Base-by-base conservation (phyloP, 2,113 vertebrate species). In the Equus przewalskii region DNA sequence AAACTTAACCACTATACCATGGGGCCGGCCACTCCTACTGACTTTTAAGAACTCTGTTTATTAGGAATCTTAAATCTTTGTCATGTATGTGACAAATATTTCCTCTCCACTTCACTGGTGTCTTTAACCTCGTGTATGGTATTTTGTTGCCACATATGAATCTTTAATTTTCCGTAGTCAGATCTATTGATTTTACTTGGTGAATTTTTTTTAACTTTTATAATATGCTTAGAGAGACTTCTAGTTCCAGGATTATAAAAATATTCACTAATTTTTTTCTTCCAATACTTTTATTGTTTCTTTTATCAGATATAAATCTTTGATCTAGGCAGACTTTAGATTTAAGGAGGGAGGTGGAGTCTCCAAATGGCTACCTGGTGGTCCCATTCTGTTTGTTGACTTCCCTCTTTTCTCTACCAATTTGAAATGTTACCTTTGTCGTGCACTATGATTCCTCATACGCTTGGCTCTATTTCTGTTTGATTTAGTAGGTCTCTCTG, bases 271-370 rank as follows among this genome's bases (percentile, higher is more conserved):
- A 4, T 36, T 60, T 92, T 44, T 49, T 14, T 21, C 26, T 87
- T 86, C 24, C 15, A 69, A 12, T 33, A 70, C 5, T 89, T 86
- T 73, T 62, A n/a, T 81, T 86, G 41, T 94, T 94, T 64, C 33
- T 82, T 96, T 86, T 44, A 51, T 85, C 67, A 95, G 33, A 91
- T 65, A 82, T 16, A 96, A 78, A 62, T 56, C 41, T 91, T 96
- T 93, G 58, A 88, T 65, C 6, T 65, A 51, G n/a, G 64, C 88
- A 51, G 81, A 90, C 56, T 89, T 90, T 83, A 64, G 60, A 49
- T 70, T 93, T 93, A 94, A 91, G 64, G 70, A 69, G n/a, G 26
- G 44, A 54, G 13, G 26, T 73, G 22, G 69, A n/a, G 22, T 65
- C 70, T 94, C 62, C 81, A 16, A 49, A 12, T 80, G 58, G 84